Conservation (phyloP, 1,140 invertebrate species). For the Colletes gigas region DNA sequence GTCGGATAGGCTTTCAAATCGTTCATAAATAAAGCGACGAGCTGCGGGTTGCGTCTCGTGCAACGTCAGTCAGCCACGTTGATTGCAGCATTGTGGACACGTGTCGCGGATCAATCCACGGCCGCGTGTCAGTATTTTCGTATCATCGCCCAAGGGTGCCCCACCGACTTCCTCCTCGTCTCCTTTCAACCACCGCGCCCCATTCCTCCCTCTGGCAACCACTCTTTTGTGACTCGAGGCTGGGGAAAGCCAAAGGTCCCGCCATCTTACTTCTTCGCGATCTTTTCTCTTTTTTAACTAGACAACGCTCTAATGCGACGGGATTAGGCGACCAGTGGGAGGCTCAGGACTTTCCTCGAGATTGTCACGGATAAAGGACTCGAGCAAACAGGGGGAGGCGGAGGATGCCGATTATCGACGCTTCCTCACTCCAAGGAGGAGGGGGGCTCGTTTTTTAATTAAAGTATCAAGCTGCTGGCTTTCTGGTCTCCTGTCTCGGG, state of each 20-base stretch:
- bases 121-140: constrained; percentile 80
- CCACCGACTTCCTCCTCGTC: constrained; percentile 16
- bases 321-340: constrained; percentile 57
- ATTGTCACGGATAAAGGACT: constrained; percentile 56
- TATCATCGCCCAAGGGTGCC: constrained; percentile 74
- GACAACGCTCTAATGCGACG: constrained; percentile 59
- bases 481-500: background rate
- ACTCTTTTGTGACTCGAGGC: constrained; percentile 39
- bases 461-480: constrained; percentile 37
- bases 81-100: constrained; percentile 80
- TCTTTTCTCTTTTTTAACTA: constrained; percentile 34
- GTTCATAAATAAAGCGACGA: constrained; percentile 79
- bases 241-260: constrained; percentile 43
- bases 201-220: constrained; percentile 11
- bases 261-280: no score
- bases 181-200: constrained; percentile 19
- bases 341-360: constrained; percentile 61
- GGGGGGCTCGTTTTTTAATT: constrained; percentile 60
- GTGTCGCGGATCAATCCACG: constrained; percentile 79
- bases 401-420: constrained; percentile 56
- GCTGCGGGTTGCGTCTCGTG: constrained; percentile 62
- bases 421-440: constrained; percentile 23
- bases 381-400: constrained; percentile 51
- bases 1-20: constrained; percentile 71
- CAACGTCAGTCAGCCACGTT: constrained; percentile 75